A percentile compares a stretch with the other conserved stretches of the same genome.
Conservation (phyloP, 2,797 vertebrate species). For the Poeciliopsis paucimaculata region DNA sequence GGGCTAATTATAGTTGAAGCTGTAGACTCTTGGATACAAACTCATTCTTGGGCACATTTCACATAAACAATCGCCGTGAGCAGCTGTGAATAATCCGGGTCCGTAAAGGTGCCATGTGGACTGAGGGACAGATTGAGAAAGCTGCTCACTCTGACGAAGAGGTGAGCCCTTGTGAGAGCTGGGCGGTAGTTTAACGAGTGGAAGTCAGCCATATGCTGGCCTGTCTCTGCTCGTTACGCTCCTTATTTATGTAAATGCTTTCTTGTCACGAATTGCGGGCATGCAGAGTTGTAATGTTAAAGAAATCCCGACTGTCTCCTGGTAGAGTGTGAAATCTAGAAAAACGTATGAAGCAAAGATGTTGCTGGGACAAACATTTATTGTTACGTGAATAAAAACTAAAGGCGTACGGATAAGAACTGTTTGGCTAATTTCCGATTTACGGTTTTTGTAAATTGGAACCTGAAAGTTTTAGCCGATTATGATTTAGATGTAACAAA, state of each 20-base stretch:
- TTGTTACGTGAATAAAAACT: background rate
- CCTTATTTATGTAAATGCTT: background rate
- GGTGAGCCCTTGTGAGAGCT: background rate
- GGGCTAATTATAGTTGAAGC: conserved; percentile 73
- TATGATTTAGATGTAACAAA: background rate
- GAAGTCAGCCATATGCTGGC: background rate
- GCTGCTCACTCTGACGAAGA: conserved; percentile 16
- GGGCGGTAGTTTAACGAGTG: background rate
- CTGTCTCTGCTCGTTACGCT: background rate
- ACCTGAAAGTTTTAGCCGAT: background rate
- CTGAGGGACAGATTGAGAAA: conserved; percentile 20
- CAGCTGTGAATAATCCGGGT: conserved; percentile 32
- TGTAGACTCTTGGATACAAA: conserved; percentile 56
- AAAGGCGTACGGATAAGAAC: background rate
- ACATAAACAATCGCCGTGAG: conserved; percentile 41
- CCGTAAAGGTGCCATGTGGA: conserved; percentile 9
- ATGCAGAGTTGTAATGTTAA: background rate
- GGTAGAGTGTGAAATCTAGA: background rate
- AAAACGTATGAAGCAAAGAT: background rate
- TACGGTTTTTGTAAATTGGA: background rate
- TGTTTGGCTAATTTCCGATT: background rate
- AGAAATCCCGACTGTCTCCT: background rate
- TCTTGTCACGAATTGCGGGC: background rate
- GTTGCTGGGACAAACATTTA: background rate
- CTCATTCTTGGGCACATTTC: conserved; percentile 32